phyloP scores from a whole-genome alignment of 2,888 invertebrate species.

The Drosophila demipolita region DNA sequence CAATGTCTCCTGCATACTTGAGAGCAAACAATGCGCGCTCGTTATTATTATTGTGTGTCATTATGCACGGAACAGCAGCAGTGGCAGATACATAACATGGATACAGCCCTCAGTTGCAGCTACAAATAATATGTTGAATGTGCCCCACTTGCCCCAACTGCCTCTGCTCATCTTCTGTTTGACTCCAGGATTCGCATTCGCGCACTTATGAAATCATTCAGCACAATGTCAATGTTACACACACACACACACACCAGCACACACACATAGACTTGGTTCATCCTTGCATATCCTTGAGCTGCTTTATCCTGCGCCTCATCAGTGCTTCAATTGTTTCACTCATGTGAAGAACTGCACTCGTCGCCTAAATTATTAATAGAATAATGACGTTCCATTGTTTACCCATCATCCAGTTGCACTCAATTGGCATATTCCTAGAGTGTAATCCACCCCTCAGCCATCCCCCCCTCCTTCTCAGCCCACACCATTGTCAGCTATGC shows the following conservation, averaged over 20 bases:
- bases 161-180: neutral
- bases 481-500: slow-evolving; percentile 53
- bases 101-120: slow-evolving; percentile 17
- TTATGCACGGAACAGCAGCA: slow-evolving; percentile 65
- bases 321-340: slow-evolving; percentile 79
- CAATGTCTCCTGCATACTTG: slow-evolving; percentile 62
- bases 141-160: neutral
- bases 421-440: slow-evolving; percentile 51
- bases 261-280: slow-evolving; percentile 5
- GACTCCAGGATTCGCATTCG: slow-evolving; percentile 33
- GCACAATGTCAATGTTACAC: slow-evolving; percentile 74
- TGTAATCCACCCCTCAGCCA: neutral
- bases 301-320: slow-evolving; percentile 58
- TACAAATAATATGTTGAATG: slow-evolving; percentile 17
- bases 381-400: slow-evolving; percentile 84
- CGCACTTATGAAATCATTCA: slow-evolving; percentile 75
- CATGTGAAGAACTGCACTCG: slow-evolving; percentile 77
- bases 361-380: slow-evolving; percentile 83
- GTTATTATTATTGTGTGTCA: slow-evolving; percentile 75
- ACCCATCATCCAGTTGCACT: slow-evolving; percentile 41
- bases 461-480: slow-evolving; percentile 1
- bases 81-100: slow-evolving; percentile 17
- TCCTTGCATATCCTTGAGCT: slow-evolving; percentile 34
- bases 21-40: slow-evolving; percentile 74
- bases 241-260: neutral